Percentiles rank a stretch among this genome's conserved stretches.
phyloP scores from a whole-genome alignment of 2,797 vertebrate species.

The Sphaeramia orbicularis region DNA sequence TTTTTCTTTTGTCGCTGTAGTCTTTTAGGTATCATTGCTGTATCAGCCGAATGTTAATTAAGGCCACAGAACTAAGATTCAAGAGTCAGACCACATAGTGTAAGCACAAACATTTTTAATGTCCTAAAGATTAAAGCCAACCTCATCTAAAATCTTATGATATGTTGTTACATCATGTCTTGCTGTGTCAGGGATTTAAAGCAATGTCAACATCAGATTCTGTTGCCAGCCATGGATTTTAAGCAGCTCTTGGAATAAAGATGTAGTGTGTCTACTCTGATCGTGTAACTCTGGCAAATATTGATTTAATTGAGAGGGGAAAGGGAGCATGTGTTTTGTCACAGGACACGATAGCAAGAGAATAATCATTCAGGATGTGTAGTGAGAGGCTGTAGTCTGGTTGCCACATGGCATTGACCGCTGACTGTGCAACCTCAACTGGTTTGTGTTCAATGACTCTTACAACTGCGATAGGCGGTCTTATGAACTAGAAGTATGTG shows the following conservation, averaged over 20 bases:
- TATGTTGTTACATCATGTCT: slow-evolving; percentile 6
- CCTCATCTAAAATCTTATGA: slow-evolving; percentile 7
- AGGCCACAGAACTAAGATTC: slow-evolving; percentile 21
- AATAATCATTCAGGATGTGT: slow-evolving; percentile 39
- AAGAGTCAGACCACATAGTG: not conserved
- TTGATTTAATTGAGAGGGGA: slow-evolving; percentile 33
- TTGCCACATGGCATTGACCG: slow-evolving; percentile 57
- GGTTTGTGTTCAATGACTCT: slow-evolving; percentile 28
- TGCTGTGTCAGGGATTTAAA: slow-evolving; percentile 35
- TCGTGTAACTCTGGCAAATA: slow-evolving; percentile 27
- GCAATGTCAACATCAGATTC: slow-evolving; percentile 20
- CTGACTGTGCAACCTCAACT: slow-evolving; percentile 40
- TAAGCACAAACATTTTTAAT: not conserved
- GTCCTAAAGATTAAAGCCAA: slow-evolving; percentile 12
- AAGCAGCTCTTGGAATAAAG: slow-evolving; percentile 26
- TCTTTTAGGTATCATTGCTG: slow-evolving; percentile 8
- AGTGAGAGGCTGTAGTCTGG: slow-evolving; percentile 27
- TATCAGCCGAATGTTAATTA: slow-evolving; percentile 5
- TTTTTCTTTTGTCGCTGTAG: slow-evolving; percentile 25
- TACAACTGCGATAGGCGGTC: slow-evolving; percentile 35
- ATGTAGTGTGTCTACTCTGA: slow-evolving; percentile 29
- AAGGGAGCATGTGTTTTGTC: slow-evolving; percentile 32
- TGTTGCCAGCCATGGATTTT: slow-evolving; percentile 16
- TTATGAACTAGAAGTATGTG: slow-evolving; percentile 20
- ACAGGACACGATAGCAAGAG: slow-evolving; percentile 25